These are phyloP conservation scores for Manis pentadactyla DNA, from an alignment of 2,797 vertebrate species.

Conservation along the genomic window DNA sequence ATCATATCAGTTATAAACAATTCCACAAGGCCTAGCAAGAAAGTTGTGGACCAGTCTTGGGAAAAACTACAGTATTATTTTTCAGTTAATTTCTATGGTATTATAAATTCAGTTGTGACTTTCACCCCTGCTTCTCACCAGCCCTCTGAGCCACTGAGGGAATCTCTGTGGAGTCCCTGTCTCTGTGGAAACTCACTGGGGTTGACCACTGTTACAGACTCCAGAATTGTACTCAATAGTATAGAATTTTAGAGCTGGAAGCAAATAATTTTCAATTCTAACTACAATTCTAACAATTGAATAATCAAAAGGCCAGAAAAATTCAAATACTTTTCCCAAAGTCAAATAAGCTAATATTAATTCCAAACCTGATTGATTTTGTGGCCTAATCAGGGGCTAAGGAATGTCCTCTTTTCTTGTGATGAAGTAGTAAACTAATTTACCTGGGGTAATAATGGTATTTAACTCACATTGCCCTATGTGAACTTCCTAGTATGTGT, in stretches of 20 bases:
- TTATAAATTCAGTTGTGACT: not conserved
- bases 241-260: slow-evolving; percentile 21
- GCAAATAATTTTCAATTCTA: slow-evolving; percentile 36
- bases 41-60: not conserved
- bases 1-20: slow-evolving; percentile 2
- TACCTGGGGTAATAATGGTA: not conserved
- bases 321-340: slow-evolving; percentile 17
- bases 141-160: not conserved
- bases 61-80: not conserved
- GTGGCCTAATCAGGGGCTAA: not conserved
- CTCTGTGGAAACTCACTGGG: not conserved
- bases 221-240: not conserved
- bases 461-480: not conserved
- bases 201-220: not conserved
- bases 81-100: not conserved
- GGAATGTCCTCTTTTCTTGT: not conserved
- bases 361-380: slow-evolving; percentile 22
- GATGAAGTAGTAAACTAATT: slow-evolving; percentile 5
- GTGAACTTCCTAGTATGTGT: not conserved
- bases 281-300: not conserved
- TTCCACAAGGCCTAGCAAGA: not conserved
- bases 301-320: not conserved
- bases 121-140: not conserved
- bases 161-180: not conserved
- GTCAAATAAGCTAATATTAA: not conserved